A percentile compares a stretch with the other conserved stretches of the same genome.
Evolutionary conservation across 2,113 vertebrate genomes (phyloP).

Genomic region (Turdus rufiventris): DNA sequence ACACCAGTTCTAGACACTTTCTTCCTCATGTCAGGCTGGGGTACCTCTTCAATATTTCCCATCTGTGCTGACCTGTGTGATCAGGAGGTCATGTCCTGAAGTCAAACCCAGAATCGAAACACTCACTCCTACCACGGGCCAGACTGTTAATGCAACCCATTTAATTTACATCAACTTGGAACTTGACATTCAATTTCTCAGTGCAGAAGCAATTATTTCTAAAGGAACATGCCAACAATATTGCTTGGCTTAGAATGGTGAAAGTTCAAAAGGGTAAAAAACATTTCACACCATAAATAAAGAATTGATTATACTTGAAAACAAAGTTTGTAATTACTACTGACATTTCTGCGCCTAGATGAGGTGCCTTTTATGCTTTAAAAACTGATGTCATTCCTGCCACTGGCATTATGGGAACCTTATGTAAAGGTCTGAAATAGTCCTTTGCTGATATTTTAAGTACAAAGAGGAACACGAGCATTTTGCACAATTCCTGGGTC

Average conservation of each 20-base stretch:
- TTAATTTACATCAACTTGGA: slow-evolving; percentile 52
- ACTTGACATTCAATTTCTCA: slow-evolving; percentile 48
- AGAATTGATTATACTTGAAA: slow-evolving; percentile 54
- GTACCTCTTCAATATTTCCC: slow-evolving; percentile 38
- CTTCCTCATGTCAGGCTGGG: background rate
- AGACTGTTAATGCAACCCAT: slow-evolving; percentile 46
- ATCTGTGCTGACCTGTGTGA: slow-evolving; percentile 52
- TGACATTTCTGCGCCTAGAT: slow-evolving; percentile 56
- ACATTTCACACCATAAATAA: slow-evolving; percentile 66
- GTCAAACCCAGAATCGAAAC: slow-evolving; percentile 24
- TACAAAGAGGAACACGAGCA: background rate
- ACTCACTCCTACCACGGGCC: slow-evolving; percentile 17
- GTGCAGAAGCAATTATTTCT: slow-evolving; percentile 67
- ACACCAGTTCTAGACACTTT: slow-evolving; percentile 24
- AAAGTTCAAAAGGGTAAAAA: slow-evolving; percentile 64
- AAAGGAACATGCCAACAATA: slow-evolving; percentile 58
- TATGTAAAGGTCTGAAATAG: slow-evolving; percentile 25
- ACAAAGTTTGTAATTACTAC: slow-evolving; percentile 60
- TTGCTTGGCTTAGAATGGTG: slow-evolving; percentile 10
- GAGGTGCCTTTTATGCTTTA: slow-evolving; percentile 45
- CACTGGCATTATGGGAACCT: slow-evolving; percentile 58
- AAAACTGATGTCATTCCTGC: slow-evolving; percentile 45
- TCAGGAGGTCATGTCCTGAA: slow-evolving; percentile 52
- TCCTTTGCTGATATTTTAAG: background rate
- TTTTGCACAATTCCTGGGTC: background rate